A percentile compares a stretch with the other conserved stretches of the same genome.
phyloP scores from a whole-genome alignment of 2,888 invertebrate genomes.

The Oscheius sp. region DNA sequence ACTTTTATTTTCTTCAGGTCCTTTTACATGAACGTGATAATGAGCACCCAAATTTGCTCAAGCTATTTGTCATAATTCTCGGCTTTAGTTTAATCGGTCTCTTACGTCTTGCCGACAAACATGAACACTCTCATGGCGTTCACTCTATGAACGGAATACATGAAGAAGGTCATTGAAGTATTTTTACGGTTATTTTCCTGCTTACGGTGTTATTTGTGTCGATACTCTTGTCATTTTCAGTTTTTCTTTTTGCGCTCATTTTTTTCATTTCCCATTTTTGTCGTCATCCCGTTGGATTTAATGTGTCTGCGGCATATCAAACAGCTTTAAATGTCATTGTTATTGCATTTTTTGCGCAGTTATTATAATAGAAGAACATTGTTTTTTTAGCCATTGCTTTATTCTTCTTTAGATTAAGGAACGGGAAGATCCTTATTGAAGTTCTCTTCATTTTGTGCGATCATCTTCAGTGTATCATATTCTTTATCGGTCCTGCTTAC shows the following conservation, averaged over 20 bases:
- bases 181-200: neutral
- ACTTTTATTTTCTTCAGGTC: too few relatives aligned
- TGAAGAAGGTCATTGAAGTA: neutral
- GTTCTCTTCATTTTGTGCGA: neutral
- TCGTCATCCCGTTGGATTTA: neutral
- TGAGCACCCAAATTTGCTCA: constrained; percentile 69
- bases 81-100: constrained; percentile 67
- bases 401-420: neutral
- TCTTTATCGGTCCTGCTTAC: neutral
- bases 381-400: neutral
- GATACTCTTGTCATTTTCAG: neutral
- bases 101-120: constrained; percentile 43
- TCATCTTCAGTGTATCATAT: constrained; percentile 14
- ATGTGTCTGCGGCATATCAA: neutral
- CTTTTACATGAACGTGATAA: constrained; percentile 70
- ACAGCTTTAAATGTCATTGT: neutral
- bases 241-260: neutral
- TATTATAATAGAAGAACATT: neutral
- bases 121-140: constrained; percentile 9
- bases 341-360: neutral
- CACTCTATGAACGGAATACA: neutral
- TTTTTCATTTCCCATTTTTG: neutral
- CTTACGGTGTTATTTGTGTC: neutral
- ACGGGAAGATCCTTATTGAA: neutral
- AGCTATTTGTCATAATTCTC: constrained; percentile 63